Evolutionary conservation across 2,888 invertebrate species (phyloP).

Genomic region (Gryllus longicercus): DNA sequence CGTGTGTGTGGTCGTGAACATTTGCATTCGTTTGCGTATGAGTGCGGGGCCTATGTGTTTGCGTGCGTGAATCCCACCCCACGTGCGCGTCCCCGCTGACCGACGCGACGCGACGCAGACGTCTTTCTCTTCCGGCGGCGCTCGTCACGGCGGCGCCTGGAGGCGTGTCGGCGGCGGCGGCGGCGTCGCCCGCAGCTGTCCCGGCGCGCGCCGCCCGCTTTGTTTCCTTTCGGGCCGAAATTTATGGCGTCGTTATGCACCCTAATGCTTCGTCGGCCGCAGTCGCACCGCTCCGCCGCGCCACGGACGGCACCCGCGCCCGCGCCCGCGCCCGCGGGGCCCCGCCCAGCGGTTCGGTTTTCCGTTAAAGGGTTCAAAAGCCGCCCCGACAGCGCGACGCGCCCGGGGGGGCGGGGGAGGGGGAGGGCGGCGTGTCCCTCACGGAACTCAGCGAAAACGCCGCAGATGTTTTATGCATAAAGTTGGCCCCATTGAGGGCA

Average conservation of each 20-base stretch:
- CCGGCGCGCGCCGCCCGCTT: background rate
- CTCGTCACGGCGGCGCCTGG: too few species aligned
- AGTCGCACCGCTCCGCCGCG: background rate
- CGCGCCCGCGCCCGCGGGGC: background rate
- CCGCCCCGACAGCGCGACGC: constrained; percentile 3
- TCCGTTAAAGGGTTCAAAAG: constrained; percentile 4
- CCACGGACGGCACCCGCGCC: background rate
- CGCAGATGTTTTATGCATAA: constrained; percentile 17
- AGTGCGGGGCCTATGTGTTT: too few species aligned
- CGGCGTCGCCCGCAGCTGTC: background rate
- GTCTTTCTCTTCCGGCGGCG: too few species aligned
- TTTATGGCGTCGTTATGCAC: constrained; percentile 1
- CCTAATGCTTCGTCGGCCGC: background rate
- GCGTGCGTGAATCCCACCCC: too few species aligned
- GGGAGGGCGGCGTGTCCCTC: background rate
- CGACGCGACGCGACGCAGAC: too few species aligned
- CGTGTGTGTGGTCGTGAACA: too few species aligned
- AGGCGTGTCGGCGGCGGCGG: background rate
- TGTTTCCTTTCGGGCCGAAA: constrained; percentile 1
- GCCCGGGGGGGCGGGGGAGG: background rate
- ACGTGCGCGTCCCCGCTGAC: too few species aligned
- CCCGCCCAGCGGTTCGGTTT: background rate
- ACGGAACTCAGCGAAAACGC: constrained; percentile 2
- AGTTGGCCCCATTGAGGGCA: constrained; percentile 7
- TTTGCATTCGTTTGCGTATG: too few species aligned